phyloP scores from a whole-genome alignment of 1,140 invertebrate genomes.

The Stegodyphus mimosarum region DNA sequence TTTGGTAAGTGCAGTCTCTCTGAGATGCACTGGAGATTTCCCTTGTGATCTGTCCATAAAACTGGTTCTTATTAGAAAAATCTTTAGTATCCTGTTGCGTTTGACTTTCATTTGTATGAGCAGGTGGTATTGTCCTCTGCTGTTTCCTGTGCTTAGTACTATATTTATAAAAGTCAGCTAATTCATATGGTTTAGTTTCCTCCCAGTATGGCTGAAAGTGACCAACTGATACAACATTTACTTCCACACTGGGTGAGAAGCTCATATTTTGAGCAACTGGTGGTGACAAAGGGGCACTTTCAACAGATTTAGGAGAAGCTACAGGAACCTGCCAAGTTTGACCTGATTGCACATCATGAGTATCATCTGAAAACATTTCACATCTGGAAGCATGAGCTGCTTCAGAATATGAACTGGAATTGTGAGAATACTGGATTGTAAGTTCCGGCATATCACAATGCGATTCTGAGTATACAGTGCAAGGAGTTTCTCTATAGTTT shows the following conservation, averaged over 20 bases:
- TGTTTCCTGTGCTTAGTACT: conserved; percentile 87
- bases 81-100: neutral
- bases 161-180: conserved; percentile 97
- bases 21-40: neutral
- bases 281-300: conserved; percentile 9
- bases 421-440: conserved; percentile 3
- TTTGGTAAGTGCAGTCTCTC: neutral
- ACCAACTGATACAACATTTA: conserved; percentile 83
- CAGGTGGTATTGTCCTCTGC: conserved; percentile 19
- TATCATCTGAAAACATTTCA: neutral
- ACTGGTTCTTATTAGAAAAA: neutral
- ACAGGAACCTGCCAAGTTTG: conserved; percentile 24
- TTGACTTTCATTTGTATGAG: neutral
- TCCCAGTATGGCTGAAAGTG: conserved; percentile 92
- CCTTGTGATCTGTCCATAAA: neutral
- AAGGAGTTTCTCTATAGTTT: conserved; percentile 1
- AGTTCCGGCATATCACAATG: conserved; percentile 27
- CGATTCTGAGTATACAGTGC: neutral
- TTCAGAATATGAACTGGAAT: neutral
- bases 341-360: neutral
- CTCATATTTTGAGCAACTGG: conserved; percentile 24
- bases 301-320: neutral
- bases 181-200: conserved; percentile 94
- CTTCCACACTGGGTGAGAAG: conserved; percentile 55
- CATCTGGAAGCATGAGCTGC: neutral